A percentile compares a stretch with the other conserved stretches of the same genome.
Evolutionary conservation across 2,797 vertebrate species (phyloP).

Genomic region (Lophius americanus): DNA sequence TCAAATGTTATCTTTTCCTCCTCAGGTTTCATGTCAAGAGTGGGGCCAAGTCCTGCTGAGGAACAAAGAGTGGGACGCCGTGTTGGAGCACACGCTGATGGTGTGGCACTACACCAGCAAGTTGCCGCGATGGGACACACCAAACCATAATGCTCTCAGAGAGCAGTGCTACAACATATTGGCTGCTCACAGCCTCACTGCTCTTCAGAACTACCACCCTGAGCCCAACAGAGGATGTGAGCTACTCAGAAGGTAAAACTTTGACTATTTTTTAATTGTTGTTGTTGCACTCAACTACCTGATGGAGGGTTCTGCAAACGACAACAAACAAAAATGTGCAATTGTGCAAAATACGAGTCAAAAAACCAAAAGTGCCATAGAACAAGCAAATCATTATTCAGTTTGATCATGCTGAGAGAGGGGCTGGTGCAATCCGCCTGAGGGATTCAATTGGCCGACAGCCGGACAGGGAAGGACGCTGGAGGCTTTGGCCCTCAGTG

Average conservation of each 20-base stretch:
- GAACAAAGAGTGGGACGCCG: conserved; percentile 72
- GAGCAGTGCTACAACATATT: conserved; percentile 76
- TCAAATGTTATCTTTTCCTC: not conserved
- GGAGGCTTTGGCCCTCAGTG: no score
- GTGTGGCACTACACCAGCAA: conserved; percentile 79
- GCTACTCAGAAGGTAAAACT: conserved; percentile 75
- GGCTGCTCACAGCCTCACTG: conserved; percentile 63
- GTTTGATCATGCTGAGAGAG: no score
- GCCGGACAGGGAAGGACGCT: no score
- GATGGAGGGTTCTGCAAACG: no score
- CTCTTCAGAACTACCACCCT: conserved; percentile 68
- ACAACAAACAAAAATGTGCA: no score
- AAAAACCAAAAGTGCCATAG: no score
- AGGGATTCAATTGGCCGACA: no score
- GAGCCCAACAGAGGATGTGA: conserved; percentile 56
- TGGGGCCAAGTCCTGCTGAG: conserved; percentile 76
- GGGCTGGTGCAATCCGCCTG: no score
- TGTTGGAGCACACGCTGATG: conserved; percentile 74
- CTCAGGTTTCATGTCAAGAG: conserved; percentile 80
- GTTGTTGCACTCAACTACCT: no score
- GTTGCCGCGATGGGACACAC: conserved; percentile 80
- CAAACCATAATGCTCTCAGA: conserved; percentile 69
- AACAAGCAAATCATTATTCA: no score
- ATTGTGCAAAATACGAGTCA: no score
- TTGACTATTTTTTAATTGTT: not conserved